A percentile compares a stretch with the other conserved stretches of the same genome.
These are phyloP conservation scores for Rhopalosiphum padi DNA, from an alignment of 1,140 invertebrate genomes.

Conservation along the genomic window DNA sequence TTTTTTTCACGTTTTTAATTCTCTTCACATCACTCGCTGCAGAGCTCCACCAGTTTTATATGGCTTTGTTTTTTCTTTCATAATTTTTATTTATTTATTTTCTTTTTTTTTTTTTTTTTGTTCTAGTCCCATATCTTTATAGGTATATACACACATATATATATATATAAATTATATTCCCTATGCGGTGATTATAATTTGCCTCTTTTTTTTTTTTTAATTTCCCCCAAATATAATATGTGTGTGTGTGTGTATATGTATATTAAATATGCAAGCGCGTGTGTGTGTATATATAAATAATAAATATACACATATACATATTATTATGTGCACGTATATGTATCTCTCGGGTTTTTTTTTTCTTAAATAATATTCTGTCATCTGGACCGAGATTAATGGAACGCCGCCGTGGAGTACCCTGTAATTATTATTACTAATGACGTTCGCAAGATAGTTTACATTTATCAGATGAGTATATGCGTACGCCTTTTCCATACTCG, in stretches of 20 bases:
- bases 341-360: conserved; percentile 19
- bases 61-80: conserved; percentile 41
- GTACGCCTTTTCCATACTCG: conserved; percentile 2
- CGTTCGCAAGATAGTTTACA: conserved; percentile 54
- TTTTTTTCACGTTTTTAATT: conserved; percentile 37
- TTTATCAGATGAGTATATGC: conserved; percentile 51
- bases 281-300: background rate
- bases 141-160: background rate
- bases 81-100: conserved; percentile 32
- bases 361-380: conserved; percentile 56
- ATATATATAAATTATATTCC: conserved; percentile 16
- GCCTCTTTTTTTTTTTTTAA: conserved; percentile 21
- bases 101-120: background rate
- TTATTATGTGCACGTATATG: background rate
- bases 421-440: conserved; percentile 57
- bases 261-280: conserved; percentile 6
- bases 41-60: conserved; percentile 12
- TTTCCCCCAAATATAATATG: conserved; percentile 16
- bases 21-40: conserved; percentile 46
- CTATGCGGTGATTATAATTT: conserved; percentile 35
- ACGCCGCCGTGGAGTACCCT: conserved; percentile 34
- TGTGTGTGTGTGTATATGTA: background rate
- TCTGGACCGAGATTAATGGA: conserved; percentile 57
- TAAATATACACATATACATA: background rate
- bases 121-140: background rate